Conservation (phyloP, 2,797 vertebrate genomes). For the Pteropus rufus region DNA sequence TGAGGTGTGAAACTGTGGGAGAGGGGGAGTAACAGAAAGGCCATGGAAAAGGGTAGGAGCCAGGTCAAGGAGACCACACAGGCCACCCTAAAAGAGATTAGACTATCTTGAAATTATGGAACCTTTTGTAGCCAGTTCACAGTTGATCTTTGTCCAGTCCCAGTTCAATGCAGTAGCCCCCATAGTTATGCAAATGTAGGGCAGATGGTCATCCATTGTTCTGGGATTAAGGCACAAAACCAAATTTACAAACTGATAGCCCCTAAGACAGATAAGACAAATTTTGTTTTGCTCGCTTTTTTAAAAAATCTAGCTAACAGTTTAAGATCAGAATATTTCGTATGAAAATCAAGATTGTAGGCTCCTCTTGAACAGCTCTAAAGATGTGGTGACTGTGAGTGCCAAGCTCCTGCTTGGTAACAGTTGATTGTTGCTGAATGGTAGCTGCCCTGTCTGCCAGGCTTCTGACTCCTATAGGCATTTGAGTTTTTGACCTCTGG, state of each 20-base stretch:
- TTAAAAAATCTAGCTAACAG: neutral
- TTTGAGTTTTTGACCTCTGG: slow-evolving; percentile 18
- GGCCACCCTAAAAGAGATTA: neutral
- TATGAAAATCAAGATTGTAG: neutral
- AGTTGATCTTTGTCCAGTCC: neutral
- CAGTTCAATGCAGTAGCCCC: neutral
- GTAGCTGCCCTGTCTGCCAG: neutral
- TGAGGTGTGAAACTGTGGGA: neutral
- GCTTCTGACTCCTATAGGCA: neutral
- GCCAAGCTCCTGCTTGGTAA: neutral
- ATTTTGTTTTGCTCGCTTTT: neutral
- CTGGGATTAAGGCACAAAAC: slow-evolving; percentile 7
- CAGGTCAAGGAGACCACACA: neutral
- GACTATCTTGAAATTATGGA: neutral
- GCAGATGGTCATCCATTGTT: slow-evolving; percentile 44
- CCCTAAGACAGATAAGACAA: neutral
- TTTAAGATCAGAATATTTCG: slow-evolving; percentile 32
- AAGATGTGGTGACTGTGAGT: neutral
- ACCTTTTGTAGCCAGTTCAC: neutral
- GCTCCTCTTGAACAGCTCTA: neutral
- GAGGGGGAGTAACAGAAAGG: neutral
- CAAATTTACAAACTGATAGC: neutral
- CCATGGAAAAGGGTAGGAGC: neutral
- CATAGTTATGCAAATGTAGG: slow-evolving; percentile 40
- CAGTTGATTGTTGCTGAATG: neutral